Evolutionary conservation across 2,113 vertebrate species (phyloP), one percentile per base, ranked within the genome.

Genomic region (Illadopsis cleaveri): DNA sequence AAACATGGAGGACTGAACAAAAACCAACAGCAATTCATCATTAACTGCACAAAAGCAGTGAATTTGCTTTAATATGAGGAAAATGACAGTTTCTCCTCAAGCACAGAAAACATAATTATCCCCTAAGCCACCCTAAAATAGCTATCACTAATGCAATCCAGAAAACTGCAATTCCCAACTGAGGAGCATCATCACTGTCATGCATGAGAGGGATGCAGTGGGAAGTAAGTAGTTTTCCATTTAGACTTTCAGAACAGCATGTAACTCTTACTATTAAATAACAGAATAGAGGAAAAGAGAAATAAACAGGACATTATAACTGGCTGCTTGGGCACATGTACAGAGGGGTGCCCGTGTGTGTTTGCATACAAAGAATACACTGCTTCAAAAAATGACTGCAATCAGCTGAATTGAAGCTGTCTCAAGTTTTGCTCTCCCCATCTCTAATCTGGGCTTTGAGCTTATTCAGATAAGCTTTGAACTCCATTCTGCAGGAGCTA

Each of bases 31-130:
- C 12, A 93, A 79, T 71, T 45, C 73, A 87, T 40, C 58, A 89
- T 33, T 84, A 84, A 64, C 53, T 61, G 57, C 45, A 86, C 15
- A 82, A 78, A 95, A 65, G n/a, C 45, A 71, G 53, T 64, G 87
- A n/a, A 82, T 94, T 64, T 71, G 37, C 65, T 94, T 78, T 84
- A 89, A 87, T 76, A 82, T 30, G 70, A 94, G 35, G 73, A 89
- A 89, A 89, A 86, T 24, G 25, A 87, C 57, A 89, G 51, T 42
- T 93, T 90, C 18, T 82, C 10, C 27, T 83, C 76, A 85, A 95
- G 53, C 69, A 91, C 20, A 44, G 57, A 82, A 91, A 94, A 60
- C 27, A 37, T 21, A 79, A 82, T 89, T 89, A 87, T 87, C n/a
- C 61, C 47, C 37, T 60, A 84, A 89, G 48, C 33, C 45, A 57